phyloP scores from a whole-genome alignment of 2,888 invertebrate genomes.

The Xestia xanthographa region DNA sequence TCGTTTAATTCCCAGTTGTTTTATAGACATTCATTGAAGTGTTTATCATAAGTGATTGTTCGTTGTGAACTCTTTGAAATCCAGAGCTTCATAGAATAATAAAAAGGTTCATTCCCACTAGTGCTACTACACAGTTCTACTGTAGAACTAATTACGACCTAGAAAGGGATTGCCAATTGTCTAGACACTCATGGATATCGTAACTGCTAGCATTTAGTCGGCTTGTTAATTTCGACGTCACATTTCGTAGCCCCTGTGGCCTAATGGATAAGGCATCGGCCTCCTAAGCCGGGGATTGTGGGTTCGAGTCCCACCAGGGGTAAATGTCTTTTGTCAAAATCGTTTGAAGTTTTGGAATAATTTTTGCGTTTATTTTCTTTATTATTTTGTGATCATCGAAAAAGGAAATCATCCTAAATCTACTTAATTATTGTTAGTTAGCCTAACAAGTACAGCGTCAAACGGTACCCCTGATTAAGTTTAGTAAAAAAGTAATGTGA shows the following conservation, averaged over 20 bases:
- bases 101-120: too few species aligned
- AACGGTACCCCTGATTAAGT: not conserved
- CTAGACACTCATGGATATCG: not conserved
- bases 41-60: too few species aligned
- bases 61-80: too few species aligned
- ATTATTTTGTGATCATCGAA: not conserved
- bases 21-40: not conserved
- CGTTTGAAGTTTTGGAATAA: not conserved
- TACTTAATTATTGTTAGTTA: not conserved
- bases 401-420: not conserved
- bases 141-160: too few species aligned
- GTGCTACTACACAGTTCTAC: too few species aligned
- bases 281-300: constrained; percentile 95
- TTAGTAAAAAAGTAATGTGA: not conserved
- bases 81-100: too few species aligned
- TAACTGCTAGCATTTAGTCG: not conserved
- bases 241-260: constrained; percentile 91
- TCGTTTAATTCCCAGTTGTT: not conserved
- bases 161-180: not conserved
- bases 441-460: too few species aligned
- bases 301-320: constrained; percentile 95
- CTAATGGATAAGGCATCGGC: constrained; percentile 95
- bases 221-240: not conserved
- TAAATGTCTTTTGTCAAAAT: constrained; percentile 70
- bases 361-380: not conserved